Base-by-base conservation (phyloP, 2,888 invertebrate species). In the Leptarthrus brevirostris region DNA sequence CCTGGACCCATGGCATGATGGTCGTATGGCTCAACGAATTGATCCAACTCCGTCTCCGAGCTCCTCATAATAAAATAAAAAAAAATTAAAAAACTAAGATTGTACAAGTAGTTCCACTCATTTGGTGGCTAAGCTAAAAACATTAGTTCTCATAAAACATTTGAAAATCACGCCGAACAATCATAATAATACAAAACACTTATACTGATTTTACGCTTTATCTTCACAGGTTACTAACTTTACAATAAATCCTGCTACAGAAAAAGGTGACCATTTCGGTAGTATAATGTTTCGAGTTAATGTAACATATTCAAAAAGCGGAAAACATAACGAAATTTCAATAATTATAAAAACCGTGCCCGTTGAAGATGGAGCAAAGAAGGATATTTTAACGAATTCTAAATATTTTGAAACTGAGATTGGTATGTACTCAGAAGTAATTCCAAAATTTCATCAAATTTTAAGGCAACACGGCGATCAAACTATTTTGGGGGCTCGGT, bases 261-360 rank as follows among this genome's bases (percentile, higher is more conserved):
- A 44, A 0, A 77, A 76, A 16, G 79, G 79, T 2, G 79, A 79
- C 74, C 79, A 79, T 49, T 80, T 78, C 74, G 79, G 77, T 1
- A 80, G 80, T 66, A 47, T 77, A n/a, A 79, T 80, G 79, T 79
- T 79, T 72, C 77, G 80, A 1, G 77, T 77, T 0, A 66, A 3
- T 5, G 72, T 79, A 1, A 72, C 72, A 2, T 79, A 77, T 49
- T 26, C 14, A n/a, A 49, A 40, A 10, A 53, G 18, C 0, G 56
- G 14, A 3, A 34, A 40, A 2, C 20, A 54, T 14, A 36, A 54
- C 20, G 26, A 74, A 30, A 10, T 80, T 77, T 76, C 80, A 58
- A 75, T 58, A 73, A 79, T 82, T 20, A 77, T 82, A 1, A 82
- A 83, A 72, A 80, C 80, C 0, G 80, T 81, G 80, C 81, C 82